Evolutionary conservation across 2,113 vertebrate species (phyloP).

Genomic region (Heliornis fulica): DNA sequence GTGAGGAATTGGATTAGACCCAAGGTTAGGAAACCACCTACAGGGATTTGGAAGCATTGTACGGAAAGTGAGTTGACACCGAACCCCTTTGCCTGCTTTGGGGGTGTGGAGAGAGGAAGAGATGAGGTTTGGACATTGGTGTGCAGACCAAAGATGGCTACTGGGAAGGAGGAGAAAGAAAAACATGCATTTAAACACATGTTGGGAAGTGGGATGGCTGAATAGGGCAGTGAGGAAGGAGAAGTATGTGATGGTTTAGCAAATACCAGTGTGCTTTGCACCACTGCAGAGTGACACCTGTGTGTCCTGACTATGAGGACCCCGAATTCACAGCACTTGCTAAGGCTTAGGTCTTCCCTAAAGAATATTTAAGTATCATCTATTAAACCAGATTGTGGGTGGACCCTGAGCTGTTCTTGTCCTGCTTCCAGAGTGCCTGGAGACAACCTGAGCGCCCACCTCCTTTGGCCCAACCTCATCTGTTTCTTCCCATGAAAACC

Average conservation of each 20-base stretch:
- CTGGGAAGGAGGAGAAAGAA: background rate
- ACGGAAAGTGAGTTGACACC: background rate
- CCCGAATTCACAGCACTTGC: background rate
- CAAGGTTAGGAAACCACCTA: background rate
- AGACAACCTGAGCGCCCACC: accelerated
- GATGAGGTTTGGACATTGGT: background rate
- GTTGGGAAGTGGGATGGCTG: background rate
- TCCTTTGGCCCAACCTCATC: background rate
- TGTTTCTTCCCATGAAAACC: background rate
- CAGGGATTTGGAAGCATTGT: background rate
- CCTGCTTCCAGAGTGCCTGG: background rate
- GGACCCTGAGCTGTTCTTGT: background rate
- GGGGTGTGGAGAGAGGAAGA: background rate
- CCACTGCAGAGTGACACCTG: background rate
- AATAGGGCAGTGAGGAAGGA: background rate
- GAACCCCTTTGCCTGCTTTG: background rate
- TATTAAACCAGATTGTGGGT: background rate
- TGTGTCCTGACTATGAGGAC: background rate
- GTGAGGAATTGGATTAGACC: background rate
- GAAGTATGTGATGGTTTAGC: background rate
- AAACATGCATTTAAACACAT: background rate
- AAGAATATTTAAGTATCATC: background rate
- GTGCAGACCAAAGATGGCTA: background rate
- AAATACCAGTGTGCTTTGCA: background rate
- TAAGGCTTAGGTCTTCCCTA: background rate